These are phyloP conservation scores for Mellivora capensis DNA, from an alignment of 2,113 vertebrate genomes.

Conservation along the genomic window DNA sequence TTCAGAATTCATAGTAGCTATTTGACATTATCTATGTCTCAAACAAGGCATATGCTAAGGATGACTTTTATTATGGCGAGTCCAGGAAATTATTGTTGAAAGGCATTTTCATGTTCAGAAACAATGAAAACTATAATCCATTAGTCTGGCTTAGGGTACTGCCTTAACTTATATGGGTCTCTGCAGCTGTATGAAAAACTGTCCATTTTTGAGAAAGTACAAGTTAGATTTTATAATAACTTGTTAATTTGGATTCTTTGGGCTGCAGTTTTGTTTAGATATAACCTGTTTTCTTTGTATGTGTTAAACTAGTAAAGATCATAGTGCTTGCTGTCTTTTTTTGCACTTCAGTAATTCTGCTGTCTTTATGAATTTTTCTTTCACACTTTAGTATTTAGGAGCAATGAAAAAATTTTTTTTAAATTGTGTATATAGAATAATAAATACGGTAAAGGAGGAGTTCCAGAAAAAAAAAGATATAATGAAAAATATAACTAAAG, in stretches of 20 bases:
- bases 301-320: conserved; percentile 6
- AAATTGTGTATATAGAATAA: not conserved
- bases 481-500: not conserved
- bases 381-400: not conserved
- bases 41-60: not conserved
- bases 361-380: conserved; percentile 4
- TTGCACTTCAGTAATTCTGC: conserved; percentile 24
- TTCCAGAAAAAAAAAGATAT: conserved; percentile 20
- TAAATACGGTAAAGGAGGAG: not conserved
- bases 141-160: not conserved
- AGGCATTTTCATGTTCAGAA: not conserved
- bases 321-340: not conserved
- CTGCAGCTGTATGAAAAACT: not conserved
- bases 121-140: not conserved
- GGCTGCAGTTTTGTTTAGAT: not conserved
- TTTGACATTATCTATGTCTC: not conserved
- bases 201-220: not conserved
- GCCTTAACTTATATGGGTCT: not conserved
- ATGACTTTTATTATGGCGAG: not conserved
- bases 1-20: not conserved
- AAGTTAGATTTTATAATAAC: not conserved
- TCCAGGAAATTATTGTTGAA: not conserved
- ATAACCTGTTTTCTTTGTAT: not conserved
- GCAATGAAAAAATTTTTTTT: not conserved
- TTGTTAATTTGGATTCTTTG: conserved; percentile 22